These are phyloP conservation scores for Neoaliturus tenellus DNA, from an alignment of 2,888 invertebrate species.

Conservation along the genomic window DNA sequence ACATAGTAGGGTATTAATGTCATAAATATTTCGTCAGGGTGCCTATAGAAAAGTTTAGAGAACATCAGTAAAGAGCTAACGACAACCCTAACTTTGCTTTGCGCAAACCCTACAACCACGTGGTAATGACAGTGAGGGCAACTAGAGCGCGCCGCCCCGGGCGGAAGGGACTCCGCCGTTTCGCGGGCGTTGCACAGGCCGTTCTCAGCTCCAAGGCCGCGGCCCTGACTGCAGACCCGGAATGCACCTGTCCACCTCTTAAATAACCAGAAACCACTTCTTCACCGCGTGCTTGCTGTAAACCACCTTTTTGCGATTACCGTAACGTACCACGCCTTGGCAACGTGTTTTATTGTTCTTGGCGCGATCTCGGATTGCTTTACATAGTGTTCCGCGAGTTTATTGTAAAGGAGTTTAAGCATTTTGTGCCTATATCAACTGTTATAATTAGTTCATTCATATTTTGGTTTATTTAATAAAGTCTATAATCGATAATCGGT, in stretches of 20 bases:
- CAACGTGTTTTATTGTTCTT: background rate
- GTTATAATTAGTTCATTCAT: too few relatives aligned
- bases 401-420: background rate
- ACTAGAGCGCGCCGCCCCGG: background rate
- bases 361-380: background rate
- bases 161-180: background rate
- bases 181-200: background rate
- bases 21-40: too few relatives aligned
- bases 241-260: conserved; percentile 1
- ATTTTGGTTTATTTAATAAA: too few relatives aligned
- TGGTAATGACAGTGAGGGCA: too few relatives aligned
- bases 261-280: conserved; percentile 2
- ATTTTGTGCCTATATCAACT: too few relatives aligned
- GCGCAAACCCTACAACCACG: too few relatives aligned
- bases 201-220: background rate
- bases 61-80: too few relatives aligned
- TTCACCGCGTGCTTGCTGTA: background rate
- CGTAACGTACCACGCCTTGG: background rate
- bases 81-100: too few relatives aligned
- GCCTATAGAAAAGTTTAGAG: too few relatives aligned
- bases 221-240: background rate
- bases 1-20: too few relatives aligned
- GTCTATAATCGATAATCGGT: too few relatives aligned
- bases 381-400: background rate
- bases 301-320: background rate